Percentiles rank a stretch among this genome's conserved stretches.
Conservation (phyloP, 35 echinoderm and acorn worm genomes). For the Patiria miniata region DNA sequence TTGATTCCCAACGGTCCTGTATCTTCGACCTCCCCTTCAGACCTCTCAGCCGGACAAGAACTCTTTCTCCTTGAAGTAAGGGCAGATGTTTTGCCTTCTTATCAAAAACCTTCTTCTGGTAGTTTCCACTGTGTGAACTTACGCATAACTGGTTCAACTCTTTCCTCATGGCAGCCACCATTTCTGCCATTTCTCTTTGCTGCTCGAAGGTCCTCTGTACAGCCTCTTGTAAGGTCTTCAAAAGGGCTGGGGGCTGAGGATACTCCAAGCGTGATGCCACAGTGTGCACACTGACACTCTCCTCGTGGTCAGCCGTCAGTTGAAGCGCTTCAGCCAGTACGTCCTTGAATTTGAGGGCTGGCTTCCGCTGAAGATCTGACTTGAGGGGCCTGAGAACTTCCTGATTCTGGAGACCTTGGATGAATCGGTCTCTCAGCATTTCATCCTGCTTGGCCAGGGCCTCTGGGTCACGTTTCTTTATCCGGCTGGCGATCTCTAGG, state of each 20-base stretch:
- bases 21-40: not conserved
- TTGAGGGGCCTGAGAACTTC: not conserved
- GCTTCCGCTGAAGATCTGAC: not conserved
- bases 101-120: not conserved
- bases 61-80: not conserved
- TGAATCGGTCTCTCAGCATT: not conserved
- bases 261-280: not conserved
- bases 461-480: not conserved
- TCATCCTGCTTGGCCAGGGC: not conserved
- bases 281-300: not conserved
- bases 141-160: not conserved
- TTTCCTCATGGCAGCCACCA: not conserved
- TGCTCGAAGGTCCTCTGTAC: not conserved
- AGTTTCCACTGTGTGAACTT: not conserved
- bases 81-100: not conserved
- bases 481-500: not conserved
- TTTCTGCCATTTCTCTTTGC: not conserved
- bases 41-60: not conserved
- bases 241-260: no score
- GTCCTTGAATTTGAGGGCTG: not conserved
- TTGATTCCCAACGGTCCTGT: not conserved
- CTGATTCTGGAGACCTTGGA: not conserved
- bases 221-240: no score
- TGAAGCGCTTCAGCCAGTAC: not conserved
- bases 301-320: not conserved